These are phyloP conservation scores for Hippasteria phrygiana DNA, from an alignment of 53 echinoderm and acorn worm genomes.

Conservation along the genomic window DNA sequence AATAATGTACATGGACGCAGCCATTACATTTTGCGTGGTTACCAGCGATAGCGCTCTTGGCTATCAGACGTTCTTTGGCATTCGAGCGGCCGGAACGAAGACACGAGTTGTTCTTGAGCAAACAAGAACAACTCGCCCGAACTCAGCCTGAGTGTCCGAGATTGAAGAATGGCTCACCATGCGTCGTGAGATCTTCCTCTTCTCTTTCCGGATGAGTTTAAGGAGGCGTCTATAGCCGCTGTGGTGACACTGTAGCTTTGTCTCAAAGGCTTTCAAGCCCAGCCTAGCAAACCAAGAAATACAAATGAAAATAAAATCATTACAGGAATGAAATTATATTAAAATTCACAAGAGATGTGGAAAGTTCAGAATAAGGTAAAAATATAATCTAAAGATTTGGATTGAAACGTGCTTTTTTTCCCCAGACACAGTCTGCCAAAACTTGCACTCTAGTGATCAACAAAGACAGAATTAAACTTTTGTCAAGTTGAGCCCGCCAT, in stretches of 20 bases:
- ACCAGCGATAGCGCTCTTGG: too few species aligned
- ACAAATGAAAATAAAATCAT: not conserved
- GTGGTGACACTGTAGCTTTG: slow-evolving; percentile 72
- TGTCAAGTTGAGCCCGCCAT: not conserved
- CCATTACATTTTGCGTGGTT: too few species aligned
- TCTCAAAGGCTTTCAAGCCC: slow-evolving; percentile 80
- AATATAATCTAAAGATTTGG: not conserved
- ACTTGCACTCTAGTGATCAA: not conserved
- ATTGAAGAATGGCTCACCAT: slow-evolving; percentile 30
- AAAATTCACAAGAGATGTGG: not conserved
- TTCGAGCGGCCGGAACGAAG: too few species aligned
- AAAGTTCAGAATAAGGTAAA: not conserved
- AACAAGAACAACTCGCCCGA: too few species aligned
- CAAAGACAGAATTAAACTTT: not conserved
- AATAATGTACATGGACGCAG: too few species aligned
- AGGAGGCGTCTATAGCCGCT: slow-evolving; percentile 70
- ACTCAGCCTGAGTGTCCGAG: not conserved
- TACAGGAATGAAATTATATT: not conserved
- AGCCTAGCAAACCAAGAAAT: too few species aligned
- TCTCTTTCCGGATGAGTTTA: slow-evolving; percentile 40
- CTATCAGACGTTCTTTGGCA: too few species aligned
- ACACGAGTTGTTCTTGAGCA: too few species aligned
- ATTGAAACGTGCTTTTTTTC: not conserved
- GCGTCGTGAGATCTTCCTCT: slow-evolving; percentile 5
- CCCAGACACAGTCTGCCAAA: not conserved